Conservation (phyloP, 2,113 vertebrate species). For the Etheostoma cragini region DNA sequence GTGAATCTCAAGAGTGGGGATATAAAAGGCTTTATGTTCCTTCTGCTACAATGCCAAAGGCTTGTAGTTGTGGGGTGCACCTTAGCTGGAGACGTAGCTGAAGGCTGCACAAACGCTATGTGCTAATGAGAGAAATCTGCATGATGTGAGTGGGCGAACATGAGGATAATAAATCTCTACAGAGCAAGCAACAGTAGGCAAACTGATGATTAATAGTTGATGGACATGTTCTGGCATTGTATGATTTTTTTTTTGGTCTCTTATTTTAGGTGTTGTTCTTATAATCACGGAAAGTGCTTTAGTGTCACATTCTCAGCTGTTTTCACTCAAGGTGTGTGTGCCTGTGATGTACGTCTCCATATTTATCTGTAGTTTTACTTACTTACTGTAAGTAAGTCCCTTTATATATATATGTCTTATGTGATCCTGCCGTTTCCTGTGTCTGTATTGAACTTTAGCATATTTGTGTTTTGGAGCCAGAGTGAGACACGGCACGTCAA, state of each 20-base stretch:
- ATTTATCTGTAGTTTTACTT: not conserved
- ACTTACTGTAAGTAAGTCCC: not conserved
- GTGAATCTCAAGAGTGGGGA: not conserved
- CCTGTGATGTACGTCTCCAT: not conserved
- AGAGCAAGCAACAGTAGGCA: constrained; percentile 56
- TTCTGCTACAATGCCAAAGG: constrained; percentile 20
- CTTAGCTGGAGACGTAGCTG: constrained; percentile 41
- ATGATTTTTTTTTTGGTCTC: not conserved
- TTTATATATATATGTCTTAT: not conserved
- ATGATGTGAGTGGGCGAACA: constrained; percentile 63
- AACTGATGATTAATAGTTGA: constrained; percentile 71
- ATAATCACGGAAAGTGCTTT: constrained; percentile 16
- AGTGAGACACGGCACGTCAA: not conserved
- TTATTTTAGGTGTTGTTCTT: constrained; percentile 19
- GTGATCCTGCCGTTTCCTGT: not conserved
- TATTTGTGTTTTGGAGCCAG: constrained; percentile 2
- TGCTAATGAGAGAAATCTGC: constrained; percentile 66
- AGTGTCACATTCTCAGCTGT: constrained; percentile 44
- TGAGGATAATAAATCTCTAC: constrained; percentile 66
- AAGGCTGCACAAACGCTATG: constrained; percentile 47
- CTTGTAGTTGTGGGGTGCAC: constrained; percentile 28
- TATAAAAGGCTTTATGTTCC: constrained; percentile 8
- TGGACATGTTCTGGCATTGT: constrained; percentile 57
- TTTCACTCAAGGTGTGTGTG: constrained; percentile 11
- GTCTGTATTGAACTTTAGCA: not conserved